These are phyloP conservation scores for Pararge aegeria DNA, from an alignment of 1,140 invertebrate genomes.

Conservation along the genomic window DNA sequence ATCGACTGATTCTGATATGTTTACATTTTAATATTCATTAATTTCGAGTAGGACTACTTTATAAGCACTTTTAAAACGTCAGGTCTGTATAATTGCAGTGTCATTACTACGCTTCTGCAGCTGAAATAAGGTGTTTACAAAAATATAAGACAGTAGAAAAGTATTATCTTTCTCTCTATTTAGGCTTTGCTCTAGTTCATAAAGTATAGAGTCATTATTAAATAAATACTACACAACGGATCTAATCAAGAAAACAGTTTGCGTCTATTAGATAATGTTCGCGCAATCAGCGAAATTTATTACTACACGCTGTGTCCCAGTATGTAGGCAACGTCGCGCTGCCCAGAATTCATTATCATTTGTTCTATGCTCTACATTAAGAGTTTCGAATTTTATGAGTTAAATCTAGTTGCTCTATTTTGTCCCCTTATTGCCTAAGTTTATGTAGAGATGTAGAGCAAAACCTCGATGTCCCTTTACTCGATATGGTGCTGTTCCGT, in stretches of 20 bases:
- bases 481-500: too few relatives aligned
- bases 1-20: too few relatives aligned
- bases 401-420: too few relatives aligned
- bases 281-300: constrained; percentile 45
- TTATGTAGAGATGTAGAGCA: too few relatives aligned
- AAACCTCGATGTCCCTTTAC: too few relatives aligned
- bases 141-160: not conserved
- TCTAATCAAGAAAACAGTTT: constrained; percentile 18
- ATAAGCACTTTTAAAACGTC: too few relatives aligned
- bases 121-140: too few relatives aligned
- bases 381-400: not conserved
- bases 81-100: too few relatives aligned
- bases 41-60: too few relatives aligned
- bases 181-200: not conserved
- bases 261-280: constrained; percentile 22
- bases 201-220: not conserved
- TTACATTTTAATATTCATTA: too few relatives aligned
- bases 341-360: constrained; percentile 37
- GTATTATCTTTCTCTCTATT: not conserved
- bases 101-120: too few relatives aligned
- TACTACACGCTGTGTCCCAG: constrained; percentile 31
- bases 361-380: not conserved
- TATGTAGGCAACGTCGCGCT: constrained; percentile 37
- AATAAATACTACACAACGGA: not conserved
- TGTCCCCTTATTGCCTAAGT: too few relatives aligned